Evolutionary conservation across 2,113 vertebrate genomes (phyloP).

Genomic region (Nyctereutes procyonoides): DNA sequence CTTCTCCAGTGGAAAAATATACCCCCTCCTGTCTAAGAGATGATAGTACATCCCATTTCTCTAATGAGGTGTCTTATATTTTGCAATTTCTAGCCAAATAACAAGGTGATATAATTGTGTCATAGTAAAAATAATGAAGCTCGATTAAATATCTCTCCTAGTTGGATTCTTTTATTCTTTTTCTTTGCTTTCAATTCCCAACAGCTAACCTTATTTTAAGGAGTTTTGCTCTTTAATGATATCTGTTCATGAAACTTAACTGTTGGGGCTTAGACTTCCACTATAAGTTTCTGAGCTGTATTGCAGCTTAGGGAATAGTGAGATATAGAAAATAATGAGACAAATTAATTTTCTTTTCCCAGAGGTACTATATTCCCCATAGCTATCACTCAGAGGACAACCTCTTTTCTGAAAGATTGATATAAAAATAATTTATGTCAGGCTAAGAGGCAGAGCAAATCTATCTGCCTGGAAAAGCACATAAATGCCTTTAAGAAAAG

Average conservation of each 20-base stretch:
- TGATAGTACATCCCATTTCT: not conserved
- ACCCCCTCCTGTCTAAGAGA: not conserved
- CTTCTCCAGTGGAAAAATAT: slow-evolving; percentile 44
- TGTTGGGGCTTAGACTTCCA: slow-evolving; percentile 70
- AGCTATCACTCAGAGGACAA: slow-evolving; percentile 77
- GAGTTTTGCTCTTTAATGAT: slow-evolving; percentile 72
- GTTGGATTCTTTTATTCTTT: slow-evolving; percentile 59
- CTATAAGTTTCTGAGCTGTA: slow-evolving; percentile 57
- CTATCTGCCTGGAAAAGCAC: slow-evolving; percentile 60
- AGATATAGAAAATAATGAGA: slow-evolving; percentile 78
- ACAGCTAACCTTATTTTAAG: slow-evolving; percentile 70
- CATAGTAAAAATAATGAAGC: slow-evolving; percentile 73
- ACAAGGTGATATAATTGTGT: slow-evolving; percentile 63
- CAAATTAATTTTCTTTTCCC: slow-evolving; percentile 80
- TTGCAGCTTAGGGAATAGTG: slow-evolving; percentile 69
- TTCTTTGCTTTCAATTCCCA: slow-evolving; percentile 71
- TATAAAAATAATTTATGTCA: slow-evolving; percentile 80
- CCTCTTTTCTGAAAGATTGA: slow-evolving; percentile 69
- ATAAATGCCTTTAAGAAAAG: slow-evolving; percentile 73
- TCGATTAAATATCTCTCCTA: slow-evolving; percentile 64
- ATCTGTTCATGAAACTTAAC: slow-evolving; percentile 71
- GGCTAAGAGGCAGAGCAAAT: slow-evolving; percentile 47
- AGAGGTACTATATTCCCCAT: slow-evolving; percentile 68
- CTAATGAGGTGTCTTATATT: slow-evolving; percentile 67
- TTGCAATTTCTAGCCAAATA: slow-evolving; percentile 68